Conservation (phyloP, 2,888 invertebrate species). For the Apotomis turbidana region DNA sequence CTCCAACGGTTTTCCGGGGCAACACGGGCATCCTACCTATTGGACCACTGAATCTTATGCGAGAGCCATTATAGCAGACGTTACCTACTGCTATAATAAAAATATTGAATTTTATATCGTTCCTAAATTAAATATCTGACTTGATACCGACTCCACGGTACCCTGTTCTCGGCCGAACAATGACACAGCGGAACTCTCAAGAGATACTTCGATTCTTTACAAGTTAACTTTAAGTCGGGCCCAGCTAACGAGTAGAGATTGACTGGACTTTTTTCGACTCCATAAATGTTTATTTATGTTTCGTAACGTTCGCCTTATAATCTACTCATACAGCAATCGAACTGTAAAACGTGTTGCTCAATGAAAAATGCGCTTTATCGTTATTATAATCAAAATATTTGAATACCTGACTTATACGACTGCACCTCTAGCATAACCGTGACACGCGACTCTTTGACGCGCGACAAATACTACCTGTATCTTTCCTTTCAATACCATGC, state of each 20-base stretch:
- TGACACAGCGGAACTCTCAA: conserved; percentile 79
- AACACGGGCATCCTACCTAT: no score
- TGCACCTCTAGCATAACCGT: no score
- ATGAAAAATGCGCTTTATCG: conserved; percentile 1
- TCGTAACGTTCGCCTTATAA: conserved; percentile 32
- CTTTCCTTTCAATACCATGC: no score
- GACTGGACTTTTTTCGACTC: conserved; percentile 69
- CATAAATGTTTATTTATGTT: conserved; percentile 60
- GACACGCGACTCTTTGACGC: no score
- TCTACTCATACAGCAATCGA: conserved; percentile 10
- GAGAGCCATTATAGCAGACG: no score
- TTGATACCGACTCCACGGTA: conserved; percentile 47
- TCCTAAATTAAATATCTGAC: not conserved
- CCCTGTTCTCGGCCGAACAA: conserved; percentile 66
- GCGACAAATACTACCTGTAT: no score
- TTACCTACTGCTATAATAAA: not conserved
- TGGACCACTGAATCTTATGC: no score
- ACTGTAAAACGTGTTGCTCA: not conserved
- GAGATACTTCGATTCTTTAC: conserved; percentile 80
- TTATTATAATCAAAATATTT: conserved; percentile 6
- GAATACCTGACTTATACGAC: no score
- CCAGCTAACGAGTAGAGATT: conserved; percentile 78
- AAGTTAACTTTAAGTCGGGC: conserved; percentile 67
- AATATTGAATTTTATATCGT: not conserved
- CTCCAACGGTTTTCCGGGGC: no score